A percentile compares a stretch with the other conserved stretches of the same genome.
Conservation (phyloP, 2,113 vertebrate genomes). For the Scalopus aquaticus region DNA sequence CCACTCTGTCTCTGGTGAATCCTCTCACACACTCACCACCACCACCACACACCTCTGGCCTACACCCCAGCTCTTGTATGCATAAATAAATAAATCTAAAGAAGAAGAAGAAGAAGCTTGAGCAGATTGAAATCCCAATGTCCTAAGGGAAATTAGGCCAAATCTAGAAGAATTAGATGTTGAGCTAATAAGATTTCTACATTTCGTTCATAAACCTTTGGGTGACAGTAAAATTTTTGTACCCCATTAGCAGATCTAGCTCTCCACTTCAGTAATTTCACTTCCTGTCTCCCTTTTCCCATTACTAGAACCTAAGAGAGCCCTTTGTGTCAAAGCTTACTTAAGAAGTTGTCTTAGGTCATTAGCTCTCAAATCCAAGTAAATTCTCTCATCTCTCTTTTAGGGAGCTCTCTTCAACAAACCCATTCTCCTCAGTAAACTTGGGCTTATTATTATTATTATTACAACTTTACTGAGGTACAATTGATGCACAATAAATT, state of each 20-base stretch:
- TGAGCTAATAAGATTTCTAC: constrained; percentile 27
- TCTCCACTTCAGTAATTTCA: neutral
- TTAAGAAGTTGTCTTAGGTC: neutral
- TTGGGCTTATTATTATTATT: neutral
- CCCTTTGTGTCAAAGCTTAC: neutral
- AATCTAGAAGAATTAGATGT: constrained; percentile 27
- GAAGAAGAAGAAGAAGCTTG: too few species aligned
- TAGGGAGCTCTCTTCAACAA: neutral
- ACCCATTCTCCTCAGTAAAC: neutral
- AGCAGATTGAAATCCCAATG: neutral
- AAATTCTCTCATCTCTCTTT: neutral
- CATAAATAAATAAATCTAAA: too few species aligned
- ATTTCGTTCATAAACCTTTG: neutral
- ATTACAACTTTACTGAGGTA: neutral
- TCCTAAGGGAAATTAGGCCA: constrained; percentile 43
- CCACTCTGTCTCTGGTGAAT: too few species aligned
- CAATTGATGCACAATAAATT: neutral
- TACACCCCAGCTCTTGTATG: too few species aligned
- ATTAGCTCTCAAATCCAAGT: neutral
- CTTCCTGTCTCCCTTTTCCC: neutral
- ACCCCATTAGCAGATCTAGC: constrained; percentile 16
- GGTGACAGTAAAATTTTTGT: neutral
- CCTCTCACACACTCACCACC: too few species aligned
- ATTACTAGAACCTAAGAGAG: neutral
- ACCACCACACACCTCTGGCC: too few species aligned